phyloP scores from a whole-genome alignment of 1,140 invertebrate species.

The Antheraea pernyi region DNA sequence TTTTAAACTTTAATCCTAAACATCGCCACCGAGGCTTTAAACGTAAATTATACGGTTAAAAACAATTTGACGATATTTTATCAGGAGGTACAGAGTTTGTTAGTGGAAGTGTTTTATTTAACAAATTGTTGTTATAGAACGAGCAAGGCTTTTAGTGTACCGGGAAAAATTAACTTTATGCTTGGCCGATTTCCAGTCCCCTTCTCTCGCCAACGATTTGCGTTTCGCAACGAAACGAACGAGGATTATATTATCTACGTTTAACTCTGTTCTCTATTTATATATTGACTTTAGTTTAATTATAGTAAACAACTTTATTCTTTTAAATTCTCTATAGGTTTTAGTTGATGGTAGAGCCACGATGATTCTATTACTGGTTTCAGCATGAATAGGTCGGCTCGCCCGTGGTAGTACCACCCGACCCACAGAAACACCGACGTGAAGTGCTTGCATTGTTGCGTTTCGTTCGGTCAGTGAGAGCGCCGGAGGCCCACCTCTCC shows the following conservation, averaged over 20 bases:
- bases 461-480: too few species aligned
- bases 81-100: not conserved
- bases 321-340: too few species aligned
- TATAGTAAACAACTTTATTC: too few species aligned
- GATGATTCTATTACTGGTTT: too few species aligned
- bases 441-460: too few species aligned
- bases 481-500: too few species aligned
- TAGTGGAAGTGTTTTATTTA: slow-evolving; percentile 8
- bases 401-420: too few species aligned
- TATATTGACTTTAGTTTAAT: not conserved
- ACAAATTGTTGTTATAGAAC: slow-evolving; percentile 8
- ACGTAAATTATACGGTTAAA: not conserved
- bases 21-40: not conserved
- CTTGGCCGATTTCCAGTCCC: slow-evolving; percentile 14
- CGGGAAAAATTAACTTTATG: slow-evolving; percentile 16
- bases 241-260: not conserved
- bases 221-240: slow-evolving; percentile 5
- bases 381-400: too few species aligned
- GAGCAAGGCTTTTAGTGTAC: slow-evolving; percentile 13
- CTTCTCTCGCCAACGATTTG: slow-evolving; percentile 11
- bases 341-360: too few species aligned
- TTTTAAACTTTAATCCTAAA: not conserved
- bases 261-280: slow-evolving; percentile 8
- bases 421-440: too few species aligned
- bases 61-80: slow-evolving; percentile 4